phyloP scores from a whole-genome alignment of 1,140 invertebrate genomes.

The Yoshiicerus persimilis region DNA sequence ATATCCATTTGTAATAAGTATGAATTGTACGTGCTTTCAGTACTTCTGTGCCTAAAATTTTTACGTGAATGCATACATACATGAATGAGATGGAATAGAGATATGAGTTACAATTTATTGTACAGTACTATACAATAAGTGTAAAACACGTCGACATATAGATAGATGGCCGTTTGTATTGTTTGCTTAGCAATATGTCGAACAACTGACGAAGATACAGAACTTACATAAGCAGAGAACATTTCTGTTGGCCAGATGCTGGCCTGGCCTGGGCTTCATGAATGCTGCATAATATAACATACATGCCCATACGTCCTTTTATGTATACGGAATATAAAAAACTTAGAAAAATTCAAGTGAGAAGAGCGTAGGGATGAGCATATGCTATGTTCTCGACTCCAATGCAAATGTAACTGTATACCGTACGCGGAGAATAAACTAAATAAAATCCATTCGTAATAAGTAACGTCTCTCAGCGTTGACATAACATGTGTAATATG shows the following conservation, averaged over 20 bases:
- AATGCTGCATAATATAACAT: background rate
- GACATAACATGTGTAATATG: background rate
- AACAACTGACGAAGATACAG: background rate
- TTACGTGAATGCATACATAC: background rate
- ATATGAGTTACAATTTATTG: background rate
- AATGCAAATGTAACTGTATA: slow-evolving; percentile 12
- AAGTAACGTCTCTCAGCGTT: background rate
- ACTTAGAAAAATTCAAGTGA: background rate
- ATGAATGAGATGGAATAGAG: background rate
- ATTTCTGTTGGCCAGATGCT: slow-evolving; percentile 11
- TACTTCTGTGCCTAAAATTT: background rate
- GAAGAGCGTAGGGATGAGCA: background rate
- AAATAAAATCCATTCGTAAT: background rate
- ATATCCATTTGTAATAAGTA: background rate
- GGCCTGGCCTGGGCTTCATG: background rate
- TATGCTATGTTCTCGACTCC: background rate
- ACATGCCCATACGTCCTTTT: background rate
- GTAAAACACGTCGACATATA: background rate
- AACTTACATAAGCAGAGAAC: background rate
- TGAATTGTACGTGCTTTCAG: background rate
- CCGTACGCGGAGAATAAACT: too few relatives aligned
- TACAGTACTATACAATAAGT: background rate
- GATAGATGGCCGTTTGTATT: background rate
- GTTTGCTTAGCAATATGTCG: background rate
- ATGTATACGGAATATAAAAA: background rate